These are phyloP conservation scores for Drosophila paranaensis DNA, from an alignment of 2,888 invertebrate species.

Conservation along the genomic window DNA sequence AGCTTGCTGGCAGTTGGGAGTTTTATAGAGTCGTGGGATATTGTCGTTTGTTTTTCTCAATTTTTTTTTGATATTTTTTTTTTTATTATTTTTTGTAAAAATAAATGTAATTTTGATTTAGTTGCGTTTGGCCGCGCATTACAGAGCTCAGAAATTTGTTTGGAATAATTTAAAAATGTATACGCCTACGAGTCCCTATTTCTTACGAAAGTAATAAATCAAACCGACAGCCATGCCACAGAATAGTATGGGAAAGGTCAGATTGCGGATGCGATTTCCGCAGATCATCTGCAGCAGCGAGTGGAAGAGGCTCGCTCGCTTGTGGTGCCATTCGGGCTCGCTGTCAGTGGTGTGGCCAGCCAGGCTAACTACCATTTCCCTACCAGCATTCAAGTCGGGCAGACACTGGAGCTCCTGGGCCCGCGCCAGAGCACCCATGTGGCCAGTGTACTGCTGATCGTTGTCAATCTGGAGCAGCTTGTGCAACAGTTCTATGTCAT, in stretches of 20 bases:
- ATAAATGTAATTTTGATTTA: conserved; percentile 52
- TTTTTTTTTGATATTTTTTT: conserved; percentile 7
- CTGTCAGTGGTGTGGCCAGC: background rate
- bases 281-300: conserved; percentile 37
- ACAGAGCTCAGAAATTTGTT: conserved; percentile 28
- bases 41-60: background rate
- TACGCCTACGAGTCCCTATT: conserved; percentile 39
- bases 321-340: background rate
- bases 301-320: conserved; percentile 15
- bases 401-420: background rate
- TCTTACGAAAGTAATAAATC: conserved; percentile 62
- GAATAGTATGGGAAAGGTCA: conserved; percentile 54
- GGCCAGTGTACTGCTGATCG: background rate
- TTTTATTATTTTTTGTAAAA: conserved; percentile 32
- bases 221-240: conserved; percentile 64
- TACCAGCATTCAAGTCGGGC: conserved; percentile 2
- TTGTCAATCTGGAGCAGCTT: conserved; percentile 40
- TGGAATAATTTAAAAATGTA: background rate
- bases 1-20: background rate
- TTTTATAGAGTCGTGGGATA: background rate
- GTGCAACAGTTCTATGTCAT: conserved; percentile 49
- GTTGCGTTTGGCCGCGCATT: conserved; percentile 13
- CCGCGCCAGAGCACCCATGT: conserved; percentile 1
- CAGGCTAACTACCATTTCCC: background rate
- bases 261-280: conserved; percentile 33